phyloP scores from a whole-genome alignment of 1,140 invertebrate genomes.

The Chlorops oryzae region DNA sequence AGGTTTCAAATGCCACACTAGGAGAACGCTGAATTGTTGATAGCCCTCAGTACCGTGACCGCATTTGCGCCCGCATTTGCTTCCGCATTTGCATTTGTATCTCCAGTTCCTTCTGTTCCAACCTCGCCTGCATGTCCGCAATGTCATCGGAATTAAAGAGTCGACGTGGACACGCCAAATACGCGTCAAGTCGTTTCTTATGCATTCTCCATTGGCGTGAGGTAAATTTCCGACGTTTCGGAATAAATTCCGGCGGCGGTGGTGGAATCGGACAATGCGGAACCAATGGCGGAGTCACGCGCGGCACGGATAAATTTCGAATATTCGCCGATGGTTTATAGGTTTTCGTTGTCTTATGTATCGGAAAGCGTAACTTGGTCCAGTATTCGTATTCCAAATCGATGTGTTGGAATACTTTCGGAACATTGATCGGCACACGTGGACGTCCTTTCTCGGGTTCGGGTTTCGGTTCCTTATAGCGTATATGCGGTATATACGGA shows the following conservation, averaged over 20 bases:
- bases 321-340: constrained; percentile 29
- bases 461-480: constrained; percentile 27
- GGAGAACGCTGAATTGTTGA: too few relatives aligned
- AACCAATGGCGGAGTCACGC: constrained; percentile 21
- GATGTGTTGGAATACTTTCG: constrained; percentile 27
- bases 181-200: constrained; percentile 30
- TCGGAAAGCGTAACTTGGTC: constrained; percentile 28
- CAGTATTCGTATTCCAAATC: constrained; percentile 31
- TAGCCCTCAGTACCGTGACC: too few relatives aligned
- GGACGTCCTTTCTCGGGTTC: constrained; percentile 30
- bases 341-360: constrained; percentile 21
- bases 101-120: too few relatives aligned
- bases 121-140: too few relatives aligned
- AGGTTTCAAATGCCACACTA: too few relatives aligned
- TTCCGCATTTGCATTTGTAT: too few relatives aligned
- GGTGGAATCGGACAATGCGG: constrained; percentile 32
- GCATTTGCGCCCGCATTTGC: too few relatives aligned
- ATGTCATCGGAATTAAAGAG: too few relatives aligned
- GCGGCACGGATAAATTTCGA: constrained; percentile 25
- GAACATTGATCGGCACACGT: constrained; percentile 17
- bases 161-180: constrained; percentile 33
- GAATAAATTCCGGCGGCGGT: neutral
- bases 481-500: constrained; percentile 22
- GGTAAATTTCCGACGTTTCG: constrained; percentile 28
- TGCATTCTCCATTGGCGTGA: constrained; percentile 31